A percentile compares a stretch with the other conserved stretches of the same genome.
Evolutionary conservation across 2,113 vertebrate genomes (phyloP).

Genomic region (Oenanthe oenanthe): DNA sequence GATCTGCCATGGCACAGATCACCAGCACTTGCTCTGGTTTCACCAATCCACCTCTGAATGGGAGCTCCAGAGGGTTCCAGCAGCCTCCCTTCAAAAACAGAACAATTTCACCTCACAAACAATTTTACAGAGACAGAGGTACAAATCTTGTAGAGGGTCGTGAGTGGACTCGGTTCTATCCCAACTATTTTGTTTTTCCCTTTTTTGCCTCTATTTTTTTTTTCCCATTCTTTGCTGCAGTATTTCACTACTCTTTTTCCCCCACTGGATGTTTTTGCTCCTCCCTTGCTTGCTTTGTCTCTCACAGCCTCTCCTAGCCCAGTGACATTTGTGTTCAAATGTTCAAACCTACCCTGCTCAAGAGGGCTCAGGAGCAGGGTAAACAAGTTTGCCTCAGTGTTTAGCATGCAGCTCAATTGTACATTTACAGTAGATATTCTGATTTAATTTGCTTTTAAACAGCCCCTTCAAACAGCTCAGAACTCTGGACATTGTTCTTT

Average conservation of each 20-base stretch:
- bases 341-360: slow-evolving; percentile 19
- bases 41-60: neutral
- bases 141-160: neutral
- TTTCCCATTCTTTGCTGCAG: slow-evolving; percentile 8
- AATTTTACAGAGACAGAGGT: neutral
- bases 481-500: slow-evolving; percentile 50
- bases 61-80: neutral
- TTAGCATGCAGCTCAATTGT: slow-evolving; percentile 46
- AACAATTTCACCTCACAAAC: neutral
- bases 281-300: neutral
- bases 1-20: neutral
- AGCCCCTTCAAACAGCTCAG: slow-evolving; percentile 62
- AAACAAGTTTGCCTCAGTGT: slow-evolving; percentile 54
- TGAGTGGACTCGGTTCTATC: neutral
- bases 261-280: neutral
- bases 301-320: neutral
- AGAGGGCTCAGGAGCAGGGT: slow-evolving; percentile 28
- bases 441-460: slow-evolving; percentile 70
- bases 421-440: slow-evolving; percentile 69
- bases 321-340: neutral
- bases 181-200: neutral
- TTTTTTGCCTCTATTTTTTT: neutral
- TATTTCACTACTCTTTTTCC: neutral
- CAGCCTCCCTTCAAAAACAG: neutral
- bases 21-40: neutral